Evolutionary conservation across 1,140 invertebrate species (phyloP), one percentile per base, ranked within the genome.

Genomic region (Sitobion miscanthi): DNA sequence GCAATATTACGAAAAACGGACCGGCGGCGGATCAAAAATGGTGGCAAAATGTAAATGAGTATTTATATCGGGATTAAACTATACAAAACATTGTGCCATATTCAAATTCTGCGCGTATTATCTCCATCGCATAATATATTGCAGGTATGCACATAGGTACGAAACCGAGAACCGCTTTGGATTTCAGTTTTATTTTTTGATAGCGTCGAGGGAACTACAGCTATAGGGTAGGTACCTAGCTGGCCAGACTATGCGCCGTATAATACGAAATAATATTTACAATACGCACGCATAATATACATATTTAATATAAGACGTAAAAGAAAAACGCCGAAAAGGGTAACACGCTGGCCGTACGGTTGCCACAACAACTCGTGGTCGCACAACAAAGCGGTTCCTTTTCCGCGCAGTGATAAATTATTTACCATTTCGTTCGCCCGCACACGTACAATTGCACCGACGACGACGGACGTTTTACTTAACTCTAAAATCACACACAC

Each of bases 281-380:
- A 42, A 85, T 85, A 45, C 83, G 11, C 23, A 42, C 83, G 38
- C 38, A 85, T 42, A 42, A 42, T 42, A 42, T 45, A 86, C 38
- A 45, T 45, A 30, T 45, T 87, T 49, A n/a, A 49, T n/a, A n/a
- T 42, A 42, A 42, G 42, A 42, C n/a, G 47, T 85, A 88, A 52
- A 52, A 35, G 14, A 57, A 54, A 47, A 91, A 91, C 90, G n/a
- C 54, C n/a, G n/a, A 47, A 92, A 92, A 35, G 38, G 57, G 38
- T 20, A 77, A 54, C 35, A 14, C 23, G 49, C 3, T 35, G 25
- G 14, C 9, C 4, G 49, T 21, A 9, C 42, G 38, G 91, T 93
- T 93, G 82, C 91, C 82, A 93, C 91, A 93, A 93, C 91, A 52
- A 93, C 91, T 49, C 25, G 52, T 23, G 45, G 77, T 85, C 47